Percentiles rank a stretch among this genome's conserved stretches.
These are phyloP conservation scores for Syncerus caffer DNA, from an alignment of 2,797 vertebrate species.

Conservation along the genomic window DNA sequence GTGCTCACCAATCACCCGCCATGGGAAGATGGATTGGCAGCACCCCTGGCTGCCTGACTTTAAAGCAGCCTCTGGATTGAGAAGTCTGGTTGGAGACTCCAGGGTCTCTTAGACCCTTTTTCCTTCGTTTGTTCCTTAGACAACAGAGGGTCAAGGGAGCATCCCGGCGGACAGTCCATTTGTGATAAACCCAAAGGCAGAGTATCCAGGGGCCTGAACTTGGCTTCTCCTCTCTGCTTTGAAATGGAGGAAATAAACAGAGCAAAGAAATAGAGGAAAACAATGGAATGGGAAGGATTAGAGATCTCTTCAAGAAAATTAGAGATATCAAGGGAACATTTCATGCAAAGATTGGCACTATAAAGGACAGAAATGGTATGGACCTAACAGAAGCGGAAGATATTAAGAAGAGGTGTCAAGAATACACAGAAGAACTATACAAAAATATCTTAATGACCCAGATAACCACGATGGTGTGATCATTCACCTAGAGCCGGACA, in stretches of 20 bases:
- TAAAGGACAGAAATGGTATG: background rate
- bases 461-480: background rate
- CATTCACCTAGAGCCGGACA: background rate
- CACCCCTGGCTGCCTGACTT: rapidly evolving
- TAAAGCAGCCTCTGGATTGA: background rate
- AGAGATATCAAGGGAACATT: background rate
- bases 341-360: background rate
- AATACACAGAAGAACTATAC: background rate
- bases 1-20: background rate
- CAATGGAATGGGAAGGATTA: background rate
- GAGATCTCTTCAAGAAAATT: background rate
- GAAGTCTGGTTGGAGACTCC: background rate
- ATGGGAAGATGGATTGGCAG: background rate
- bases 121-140: background rate
- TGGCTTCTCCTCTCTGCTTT: background rate
- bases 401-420: background rate
- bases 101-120: background rate
- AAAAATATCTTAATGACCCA: background rate
- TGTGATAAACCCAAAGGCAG: background rate
- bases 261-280: background rate
- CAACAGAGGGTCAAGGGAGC: background rate
- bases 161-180: background rate
- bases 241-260: background rate
- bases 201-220: background rate
- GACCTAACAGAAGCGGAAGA: background rate